Evolutionary conservation across 2,113 vertebrate genomes (phyloP), one percentile per base, ranked within the genome.

Genomic region (Myrmophylax atrothorax): DNA sequence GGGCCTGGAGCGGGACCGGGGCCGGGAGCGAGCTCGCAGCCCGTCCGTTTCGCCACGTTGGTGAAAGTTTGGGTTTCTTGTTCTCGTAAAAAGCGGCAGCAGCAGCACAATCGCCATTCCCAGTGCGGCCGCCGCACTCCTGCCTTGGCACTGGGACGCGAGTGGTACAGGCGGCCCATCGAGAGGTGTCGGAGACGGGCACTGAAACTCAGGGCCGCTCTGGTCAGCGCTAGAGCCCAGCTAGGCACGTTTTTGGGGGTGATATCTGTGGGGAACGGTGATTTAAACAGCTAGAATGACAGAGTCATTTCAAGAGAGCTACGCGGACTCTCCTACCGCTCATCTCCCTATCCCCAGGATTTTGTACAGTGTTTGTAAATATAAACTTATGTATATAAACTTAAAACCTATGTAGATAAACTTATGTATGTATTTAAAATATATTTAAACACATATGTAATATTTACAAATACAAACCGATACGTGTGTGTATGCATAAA

Each of bases 161-260:
- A 25, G 17, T 5, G 7, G 13, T 0, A 25, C 38, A 5, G 44
- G 18, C 4, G 6, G n/a, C 22, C 1, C 72, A 25, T 23, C 3
- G 47, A 46, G 14, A 25, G 15, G 31, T 16, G 9, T 9, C 3
- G 1, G 17, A 42, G 33, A 20, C 40, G 40, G 46, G 50, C 69
- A 18, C 31, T 1, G 37, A 25, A 50, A 33, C n/a, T 33, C 64
- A 8, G 29, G 6, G 40, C 31, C 5, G 0, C 33, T 64, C 12
- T 8, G 6, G 35, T 28, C 59, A 38, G 47, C 0, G 1, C 35
- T 53, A 31, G 25, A 26, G 5, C 28, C 29, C 17, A 2, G 26
- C 22, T 14, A 62, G 40, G 37, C 16, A 11, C 3, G 10, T 9
- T 37, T 74, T 24, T 9, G 47, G 60, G 7, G 28, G 12, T 29